Evolutionary conservation across 2,888 invertebrate species (phyloP).

Genomic region (Cremastobaeus sp.): DNA sequence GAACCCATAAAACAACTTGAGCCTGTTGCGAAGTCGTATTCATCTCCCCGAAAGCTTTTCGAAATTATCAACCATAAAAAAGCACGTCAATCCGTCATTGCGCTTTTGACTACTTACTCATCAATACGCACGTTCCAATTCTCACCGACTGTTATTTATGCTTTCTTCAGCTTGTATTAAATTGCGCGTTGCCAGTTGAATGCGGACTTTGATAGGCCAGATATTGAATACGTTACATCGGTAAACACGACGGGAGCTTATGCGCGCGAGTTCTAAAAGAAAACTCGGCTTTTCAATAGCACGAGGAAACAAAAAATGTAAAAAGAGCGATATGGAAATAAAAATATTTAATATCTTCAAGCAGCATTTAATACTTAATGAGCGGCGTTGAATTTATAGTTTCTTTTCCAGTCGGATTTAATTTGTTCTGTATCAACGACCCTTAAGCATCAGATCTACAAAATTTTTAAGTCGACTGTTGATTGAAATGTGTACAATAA

Average conservation of each 20-base stretch:
- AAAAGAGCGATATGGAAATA: constrained; percentile 10
- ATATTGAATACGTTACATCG: constrained; percentile 17
- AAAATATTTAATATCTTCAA: no score
- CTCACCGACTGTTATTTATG: constrained; percentile 15
- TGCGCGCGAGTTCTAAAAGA: constrained; percentile 7
- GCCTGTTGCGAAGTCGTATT: neutral
- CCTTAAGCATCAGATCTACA: no score
- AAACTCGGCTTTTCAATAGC: constrained; percentile 10
- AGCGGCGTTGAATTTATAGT: no score
- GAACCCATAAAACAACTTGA: constrained; percentile 1
- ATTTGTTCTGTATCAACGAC: no score
- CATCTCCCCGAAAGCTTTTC: neutral
- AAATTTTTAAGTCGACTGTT: no score
- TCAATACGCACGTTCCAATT: constrained; percentile 16
- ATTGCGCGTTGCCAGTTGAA: constrained; percentile 29
- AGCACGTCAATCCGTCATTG: neutral
- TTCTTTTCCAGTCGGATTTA: no score
- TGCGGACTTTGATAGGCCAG: constrained; percentile 14
- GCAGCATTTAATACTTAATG: no score
- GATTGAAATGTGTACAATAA: no score
- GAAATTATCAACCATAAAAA: constrained; percentile 12
- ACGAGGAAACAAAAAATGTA: no score
- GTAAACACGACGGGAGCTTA: constrained; percentile 32
- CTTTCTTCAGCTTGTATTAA: constrained; percentile 19
- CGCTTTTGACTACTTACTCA: constrained; percentile 11